Evolutionary conservation across 2,113 vertebrate genomes (phyloP).

Genomic region (Indri indri): DNA sequence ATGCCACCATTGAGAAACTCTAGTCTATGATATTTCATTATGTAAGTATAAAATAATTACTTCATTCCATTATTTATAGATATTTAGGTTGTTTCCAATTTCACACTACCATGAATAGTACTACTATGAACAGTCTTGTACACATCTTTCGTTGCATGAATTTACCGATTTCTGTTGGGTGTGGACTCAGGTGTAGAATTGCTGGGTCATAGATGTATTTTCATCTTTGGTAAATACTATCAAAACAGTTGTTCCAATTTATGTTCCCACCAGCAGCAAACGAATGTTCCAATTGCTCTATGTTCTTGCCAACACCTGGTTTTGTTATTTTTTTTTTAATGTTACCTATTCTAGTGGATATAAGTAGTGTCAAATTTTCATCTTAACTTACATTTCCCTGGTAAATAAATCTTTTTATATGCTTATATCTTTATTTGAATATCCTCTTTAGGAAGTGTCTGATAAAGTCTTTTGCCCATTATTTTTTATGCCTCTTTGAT

Average conservation of each 20-base stretch:
- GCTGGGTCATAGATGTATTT: background rate
- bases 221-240: background rate
- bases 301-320: background rate
- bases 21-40: background rate
- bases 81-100: background rate
- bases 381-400: background rate
- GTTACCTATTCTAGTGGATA: background rate
- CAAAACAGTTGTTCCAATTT: background rate
- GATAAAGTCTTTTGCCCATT: background rate
- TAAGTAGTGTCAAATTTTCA: background rate
- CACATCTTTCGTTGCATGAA: background rate
- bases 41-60: background rate
- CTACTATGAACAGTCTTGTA: too few species aligned
- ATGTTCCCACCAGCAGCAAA: background rate
- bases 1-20: background rate
- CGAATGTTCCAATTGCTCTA: background rate
- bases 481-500: background rate
- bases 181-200: background rate
- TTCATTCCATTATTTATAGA: background rate
- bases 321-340: background rate
- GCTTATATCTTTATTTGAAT: background rate
- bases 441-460: background rate
- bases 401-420: background rate
- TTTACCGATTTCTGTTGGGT: background rate
- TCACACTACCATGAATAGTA: accelerated